Evolutionary conservation across 2,888 invertebrate species (phyloP), one percentile per base, ranked within the genome.

Genomic region (Drosophila recens): DNA sequence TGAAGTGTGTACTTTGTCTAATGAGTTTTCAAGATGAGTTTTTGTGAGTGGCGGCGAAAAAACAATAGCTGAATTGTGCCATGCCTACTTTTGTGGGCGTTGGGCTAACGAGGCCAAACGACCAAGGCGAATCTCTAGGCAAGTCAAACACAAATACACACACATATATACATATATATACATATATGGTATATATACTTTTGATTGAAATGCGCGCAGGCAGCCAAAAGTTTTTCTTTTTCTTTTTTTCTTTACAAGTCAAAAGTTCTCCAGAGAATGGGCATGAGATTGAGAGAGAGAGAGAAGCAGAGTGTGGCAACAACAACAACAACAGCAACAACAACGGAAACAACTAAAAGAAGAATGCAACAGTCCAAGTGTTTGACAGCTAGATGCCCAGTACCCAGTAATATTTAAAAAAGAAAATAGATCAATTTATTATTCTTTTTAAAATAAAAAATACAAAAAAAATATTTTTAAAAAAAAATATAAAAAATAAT

Each of bases 1-100:
- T 76, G 75, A 76, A 81, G 89, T 83, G 89, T 89, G 86, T 86
- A 89, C 89, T 89, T 87, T 87, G 86, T 87, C 89, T 86, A 86
- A 86, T 86, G 86, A 86, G 87, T 86, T 86, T 85, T 89, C 82
- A 82, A 82, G 82, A 84, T 83, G 89, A 89, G 87, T 81, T 83
- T 81, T 64, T 75, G 57, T 63, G 38, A 36, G 67, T 66, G 73
- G 17, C 42, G 4, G 42, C 54, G 56, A 69, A 59, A 59, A 69
- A 64, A 81, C 67, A 70, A 64, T 75, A 77, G 67, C 77, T 57
- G 46, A 56, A 56, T 56, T 61, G 53, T 63, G 62, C 62, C 72
- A 69, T 62, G 59, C 42, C 59, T 15, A 40, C 42, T 27, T 30
- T n/a, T 33, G 15, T 15, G 10, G 65, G 45, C 57, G 48, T 1